Base-by-base conservation (phyloP, 2,113 vertebrate genomes). In the Panthera tigris region DNA sequence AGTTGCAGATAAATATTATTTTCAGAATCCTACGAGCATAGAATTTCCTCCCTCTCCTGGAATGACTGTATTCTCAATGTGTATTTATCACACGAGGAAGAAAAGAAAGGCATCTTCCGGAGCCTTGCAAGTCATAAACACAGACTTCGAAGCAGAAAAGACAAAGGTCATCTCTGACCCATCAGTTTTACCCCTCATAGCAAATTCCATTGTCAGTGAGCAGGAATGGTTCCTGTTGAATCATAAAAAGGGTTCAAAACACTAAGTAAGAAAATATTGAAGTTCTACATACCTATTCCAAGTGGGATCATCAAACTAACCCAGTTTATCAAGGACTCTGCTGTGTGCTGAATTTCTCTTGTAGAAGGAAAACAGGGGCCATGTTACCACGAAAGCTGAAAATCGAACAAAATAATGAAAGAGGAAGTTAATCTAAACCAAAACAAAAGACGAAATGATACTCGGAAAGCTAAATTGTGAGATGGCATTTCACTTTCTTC, bases 271-370 rank as follows among this genome's bases (percentile, higher is more conserved):
- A 9, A 29, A 9, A 25, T 7, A 45, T 12, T 39, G 45, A 69
- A 33, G 78, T 89, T 98, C 97, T 97, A 97, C 98, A 25, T 98
- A 98, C 97, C 96, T 98, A 66, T 82, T 98, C 97, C 95, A 97
- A 95, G 94, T 87, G 98, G 94, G 92, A 98, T 97, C 97, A 95
- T 97, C 97, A 96, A 98, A 98, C 50, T 2, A 18, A 85, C 21
- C 41, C 69, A 57, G 3, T 29, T 97, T 89, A 94, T 97, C 85
- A 97, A 93, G 91, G 92, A 96, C 92, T 94, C 91, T 39, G 86
- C 73, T 97, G 76, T 48, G 96, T 81, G 95, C 55, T 92, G 83
- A 97, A 92, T 33, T 97, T 91, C 71, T 88, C 93, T 97, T 98
- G 91, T 87, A 96, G 93, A 97, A 97, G 95, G 73, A 97, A 98